Base-by-base conservation (phyloP, 2,113 vertebrate species). In the Odocoileus virginianus region DNA sequence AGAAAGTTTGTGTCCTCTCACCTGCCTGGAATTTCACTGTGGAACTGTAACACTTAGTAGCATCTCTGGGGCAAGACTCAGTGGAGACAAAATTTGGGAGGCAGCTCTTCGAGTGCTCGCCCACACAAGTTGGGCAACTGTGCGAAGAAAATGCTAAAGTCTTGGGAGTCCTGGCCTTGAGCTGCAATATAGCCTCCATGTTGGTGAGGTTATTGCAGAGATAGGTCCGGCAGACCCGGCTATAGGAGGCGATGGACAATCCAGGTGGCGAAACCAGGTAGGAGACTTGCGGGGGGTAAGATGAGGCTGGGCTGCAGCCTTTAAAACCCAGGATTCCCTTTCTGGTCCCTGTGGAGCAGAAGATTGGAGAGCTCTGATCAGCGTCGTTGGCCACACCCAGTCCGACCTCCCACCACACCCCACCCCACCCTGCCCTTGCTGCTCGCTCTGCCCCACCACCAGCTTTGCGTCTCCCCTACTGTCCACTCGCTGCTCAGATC, bases 121-220 rank as follows among this genome's bases (percentile, higher is more conserved):
- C 97, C 88, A 97, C 87, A 85, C 98, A 98, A 4, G 85, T 97
- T 10, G 97, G 97, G 54, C 97, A 98, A 6, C 6, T 54, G 8
- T 14, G 36, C n/a, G 95, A 79, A 64, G 97, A 87, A 61, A 23
- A 16, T 23, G 28, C 7, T 57, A 17, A 28, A 13, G 71, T 13
- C 28, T 47, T 64, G 6, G 60, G 30, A 28, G 21, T 3, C 0
- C 2, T 9, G 15, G 95, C 61, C 91, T 88, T 96, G 74, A 98
- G 86, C 27, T 43, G 61, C 90, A 97, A 11, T 67, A 98, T 94
- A 33, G 94, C 95, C 30, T 94, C 28, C 97, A 97, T 25, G 93
- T 4, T 95, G 94, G 95, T 97, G 67, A 98, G 91, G 28, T 98
- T 97, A 83, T 98, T 98, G 97, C 98, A 98, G 76, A 98, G 97